phyloP scores from a whole-genome alignment of 2,797 vertebrate species.

The Galagoides demidoff region DNA sequence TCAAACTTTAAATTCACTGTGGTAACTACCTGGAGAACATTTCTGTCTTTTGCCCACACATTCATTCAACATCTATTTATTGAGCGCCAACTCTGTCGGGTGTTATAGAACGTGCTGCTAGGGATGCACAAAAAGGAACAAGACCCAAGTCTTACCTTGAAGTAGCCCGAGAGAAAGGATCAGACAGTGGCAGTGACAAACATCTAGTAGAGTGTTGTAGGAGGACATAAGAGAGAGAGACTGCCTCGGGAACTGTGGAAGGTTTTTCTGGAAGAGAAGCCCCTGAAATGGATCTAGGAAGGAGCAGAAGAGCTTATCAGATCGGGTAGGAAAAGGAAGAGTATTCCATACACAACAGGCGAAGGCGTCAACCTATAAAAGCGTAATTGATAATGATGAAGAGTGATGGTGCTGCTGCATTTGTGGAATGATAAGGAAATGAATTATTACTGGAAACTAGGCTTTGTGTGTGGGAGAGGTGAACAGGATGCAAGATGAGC shows the following conservation, averaged over 20 bases:
- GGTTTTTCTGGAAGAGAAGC: slow-evolving; percentile 20
- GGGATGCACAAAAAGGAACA: neutral
- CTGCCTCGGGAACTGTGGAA: neutral
- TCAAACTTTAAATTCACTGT: slow-evolving; percentile 35
- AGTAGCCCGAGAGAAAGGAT: neutral
- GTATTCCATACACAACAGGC: neutral
- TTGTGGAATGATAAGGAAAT: slow-evolving; percentile 40
- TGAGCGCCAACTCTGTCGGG: neutral
- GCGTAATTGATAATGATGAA: slow-evolving; percentile 40
- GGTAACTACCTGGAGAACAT: slow-evolving; percentile 44
- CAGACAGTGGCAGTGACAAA: neutral
- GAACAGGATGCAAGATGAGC: neutral
- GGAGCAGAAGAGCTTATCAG: neutral
- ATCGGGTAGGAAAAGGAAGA: neutral
- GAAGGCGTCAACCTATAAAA: slow-evolving; percentile 11
- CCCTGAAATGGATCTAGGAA: neutral
- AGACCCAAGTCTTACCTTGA: neutral
- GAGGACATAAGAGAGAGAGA: neutral
- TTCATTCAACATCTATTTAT: neutral
- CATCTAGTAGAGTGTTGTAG: neutral
- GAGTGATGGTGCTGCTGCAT: neutral
- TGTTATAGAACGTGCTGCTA: neutral
- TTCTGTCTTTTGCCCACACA: slow-evolving; percentile 32
- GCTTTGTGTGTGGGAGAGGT: neutral
- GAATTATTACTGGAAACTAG: slow-evolving; percentile 58